Conservation (phyloP, 2,113 vertebrate genomes). For the Todiramphus saurophagus region DNA sequence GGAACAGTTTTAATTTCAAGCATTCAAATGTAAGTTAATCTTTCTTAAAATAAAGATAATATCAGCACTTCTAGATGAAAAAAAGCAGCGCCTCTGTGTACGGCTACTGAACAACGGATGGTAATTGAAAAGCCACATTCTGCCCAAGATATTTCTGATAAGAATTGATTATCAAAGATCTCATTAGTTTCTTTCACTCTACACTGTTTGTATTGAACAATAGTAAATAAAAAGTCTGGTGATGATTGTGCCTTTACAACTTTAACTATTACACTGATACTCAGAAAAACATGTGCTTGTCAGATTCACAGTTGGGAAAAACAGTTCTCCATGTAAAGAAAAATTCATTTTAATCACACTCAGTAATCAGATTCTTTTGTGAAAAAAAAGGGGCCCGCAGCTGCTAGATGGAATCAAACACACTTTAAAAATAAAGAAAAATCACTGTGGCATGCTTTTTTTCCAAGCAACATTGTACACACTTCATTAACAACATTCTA, state of each 20-base stretch:
- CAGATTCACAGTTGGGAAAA: slow-evolving; percentile 9
- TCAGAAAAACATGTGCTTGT: slow-evolving; percentile 29
- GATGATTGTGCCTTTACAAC: slow-evolving; percentile 39
- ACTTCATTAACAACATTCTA: not conserved
- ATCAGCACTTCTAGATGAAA: slow-evolving; percentile 50
- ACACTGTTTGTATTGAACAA: slow-evolving; percentile 38
- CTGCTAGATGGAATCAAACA: slow-evolving; percentile 47
- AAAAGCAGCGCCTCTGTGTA: not conserved
- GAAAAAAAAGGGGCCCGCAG: slow-evolving; percentile 12
- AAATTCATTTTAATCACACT: slow-evolving; percentile 44
- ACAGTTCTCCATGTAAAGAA: not conserved
- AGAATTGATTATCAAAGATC: slow-evolving; percentile 63
- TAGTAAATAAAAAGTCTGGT: slow-evolving; percentile 52
- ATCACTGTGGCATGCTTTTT: not conserved
- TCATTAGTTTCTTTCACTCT: slow-evolving; percentile 61
- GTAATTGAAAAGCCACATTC: slow-evolving; percentile 49
- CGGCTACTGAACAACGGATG: slow-evolving; percentile 47
- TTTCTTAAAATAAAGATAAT: slow-evolving; percentile 58
- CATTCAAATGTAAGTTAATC: not conserved
- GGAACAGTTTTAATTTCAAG: not conserved
- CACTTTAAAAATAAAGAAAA: slow-evolving; percentile 27
- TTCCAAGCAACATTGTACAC: not conserved
- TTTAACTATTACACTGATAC: not conserved
- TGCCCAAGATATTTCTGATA: slow-evolving; percentile 55
- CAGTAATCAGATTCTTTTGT: slow-evolving; percentile 63